Evolutionary conservation across 92 coral and sea anemone genomes (phyloP), one percentile per base, ranked within the genome.

Genomic region (Zoanthus gigantus): DNA sequence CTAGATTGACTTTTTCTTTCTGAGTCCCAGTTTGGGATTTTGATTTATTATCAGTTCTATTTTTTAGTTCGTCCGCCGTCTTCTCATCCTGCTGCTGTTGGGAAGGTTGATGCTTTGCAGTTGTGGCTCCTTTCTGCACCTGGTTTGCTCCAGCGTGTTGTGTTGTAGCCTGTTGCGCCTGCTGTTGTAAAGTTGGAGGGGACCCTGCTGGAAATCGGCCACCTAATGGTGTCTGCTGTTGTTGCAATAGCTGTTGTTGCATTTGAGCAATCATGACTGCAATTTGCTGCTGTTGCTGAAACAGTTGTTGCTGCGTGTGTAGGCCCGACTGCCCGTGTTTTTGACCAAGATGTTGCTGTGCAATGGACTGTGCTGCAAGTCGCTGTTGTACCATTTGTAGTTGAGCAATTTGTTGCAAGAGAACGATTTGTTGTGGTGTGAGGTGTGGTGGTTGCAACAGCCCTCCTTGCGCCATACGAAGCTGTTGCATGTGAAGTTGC

Each of bases 381-480:
- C 98, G 90, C 87, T 97, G 99, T 45, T 97, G 99, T 16, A 97
- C 95, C 29, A 97, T 80, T 72, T 94, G 92, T n/a, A 97, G 92
- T 78, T 93, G 97, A 29, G 99, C 93, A 29, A 97, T 90, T 82
- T 97, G 99, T 74, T 92, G 95, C 57, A 95, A 89, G 67, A 95
- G 86, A 30, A 96, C 98, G 28, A 97, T 79, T 88, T 94, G 98
- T 72, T 95, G 98, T 7, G 98, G 96, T 11, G 96, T 90, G 67
- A 95, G 45, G 10, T 81, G 85, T 15, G 97, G 98, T 12, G 95
- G 93, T 86, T 94, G 97, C 69, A 94, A 92, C 34, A 97, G 91
- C 23, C 99, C 97, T 42, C 96, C 98, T 77, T 94, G 98, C 44
- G 98, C 98, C 96, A 95, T 92, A 45, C 99, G 97, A 31, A 97